phyloP scores from a whole-genome alignment of 2,888 invertebrate species.

The Clistopyga incitator region DNA sequence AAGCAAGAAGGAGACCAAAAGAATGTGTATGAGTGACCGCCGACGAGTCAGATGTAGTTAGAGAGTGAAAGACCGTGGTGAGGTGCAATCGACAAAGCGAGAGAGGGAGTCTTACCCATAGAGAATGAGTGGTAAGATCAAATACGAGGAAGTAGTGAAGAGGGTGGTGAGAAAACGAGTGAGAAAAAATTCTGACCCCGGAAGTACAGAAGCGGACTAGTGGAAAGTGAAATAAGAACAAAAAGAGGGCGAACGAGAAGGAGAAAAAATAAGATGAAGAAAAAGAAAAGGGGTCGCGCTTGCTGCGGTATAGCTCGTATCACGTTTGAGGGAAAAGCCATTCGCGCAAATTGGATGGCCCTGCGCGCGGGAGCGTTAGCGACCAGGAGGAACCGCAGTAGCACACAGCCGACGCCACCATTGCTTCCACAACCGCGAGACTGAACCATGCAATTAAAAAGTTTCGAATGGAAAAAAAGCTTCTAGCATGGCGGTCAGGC shows the following conservation, averaged over 20 bases:
- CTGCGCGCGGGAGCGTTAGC: slow-evolving; percentile 64
- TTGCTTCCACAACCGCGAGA: slow-evolving; percentile 46
- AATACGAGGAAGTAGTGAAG: slow-evolving; percentile 56
- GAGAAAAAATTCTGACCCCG: slow-evolving; percentile 42
- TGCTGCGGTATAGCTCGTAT: slow-evolving; percentile 51
- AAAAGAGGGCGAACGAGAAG: slow-evolving; percentile 31
- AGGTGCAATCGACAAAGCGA: not conserved
- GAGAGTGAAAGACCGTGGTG: slow-evolving; percentile 18
- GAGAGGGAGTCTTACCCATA: slow-evolving; percentile 13
- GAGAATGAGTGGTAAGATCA: slow-evolving; percentile 46
- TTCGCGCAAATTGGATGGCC: slow-evolving; percentile 82
- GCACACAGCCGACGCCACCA: slow-evolving; percentile 8
- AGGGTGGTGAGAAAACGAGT: slow-evolving; percentile 58
- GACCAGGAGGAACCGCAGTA: slow-evolving; percentile 8
- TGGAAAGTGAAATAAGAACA: slow-evolving; percentile 7
- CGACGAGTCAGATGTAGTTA: slow-evolving; percentile 30
- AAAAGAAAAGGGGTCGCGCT: slow-evolving; percentile 51
- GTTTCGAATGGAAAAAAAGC: slow-evolving; percentile 75
- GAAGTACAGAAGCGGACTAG: slow-evolving; percentile 25
- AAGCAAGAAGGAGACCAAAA: slow-evolving; percentile 59
- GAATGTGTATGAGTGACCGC: slow-evolving; percentile 52
- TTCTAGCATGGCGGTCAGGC: not conserved
- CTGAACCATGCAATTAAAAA: slow-evolving; percentile 82
- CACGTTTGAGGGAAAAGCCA: slow-evolving; percentile 78
- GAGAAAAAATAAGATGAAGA: slow-evolving; percentile 48